Base-by-base conservation (phyloP, 1,140 invertebrate species). In the Drosophila trapezifrons region DNA sequence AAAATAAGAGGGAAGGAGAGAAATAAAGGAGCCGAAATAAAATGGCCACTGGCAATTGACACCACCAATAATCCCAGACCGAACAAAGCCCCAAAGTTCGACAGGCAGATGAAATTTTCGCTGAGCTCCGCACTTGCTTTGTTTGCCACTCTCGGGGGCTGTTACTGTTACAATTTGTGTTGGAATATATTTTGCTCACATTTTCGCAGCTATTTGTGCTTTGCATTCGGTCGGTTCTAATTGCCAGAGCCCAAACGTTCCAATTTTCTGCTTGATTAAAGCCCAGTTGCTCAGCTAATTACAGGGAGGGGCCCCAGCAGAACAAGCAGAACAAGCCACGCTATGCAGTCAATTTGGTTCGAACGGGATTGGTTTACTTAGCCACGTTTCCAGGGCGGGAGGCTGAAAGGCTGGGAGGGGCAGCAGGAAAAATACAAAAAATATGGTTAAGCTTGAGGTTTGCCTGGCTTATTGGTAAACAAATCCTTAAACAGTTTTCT, bases 21-120 rank as follows among this genome's bases (percentile, higher is more conserved):
- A 58, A n/a, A n/a, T n/a, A n/a, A 65, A 69, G n/a, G 46, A 43
- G 27, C 60, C 49, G 20, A 69, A 69, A 45, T 69, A 55, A 76
- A 87, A 87, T 87, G 83, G 83, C 84, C 82, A 89, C 76, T 87
- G 84, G 83, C 84, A 89, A 89, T 89, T 87, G 83, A 87, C 83
- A 87, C 83, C 79, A 87, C 83, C 82, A 85, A 85, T 87, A 87
- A 87, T 70, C 83, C 83, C 49, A 45, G 15, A 38, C 56, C 76
- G 70, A 72, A 75, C 54, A 67, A 70, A 78, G 49, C 65, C 20
- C 63, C 56, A 66, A 71, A 78, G 47, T 78, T 87, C 78, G 70
- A 76, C 75, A 72, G 78, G 63, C 78, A 58, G 69, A 71, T 71
- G 69, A 54, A 82, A 76, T 83, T 87, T 83, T 63, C 51, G 83